phyloP scores from a whole-genome alignment of 2,113 vertebrate genomes.

The Phasianus colchicus region DNA sequence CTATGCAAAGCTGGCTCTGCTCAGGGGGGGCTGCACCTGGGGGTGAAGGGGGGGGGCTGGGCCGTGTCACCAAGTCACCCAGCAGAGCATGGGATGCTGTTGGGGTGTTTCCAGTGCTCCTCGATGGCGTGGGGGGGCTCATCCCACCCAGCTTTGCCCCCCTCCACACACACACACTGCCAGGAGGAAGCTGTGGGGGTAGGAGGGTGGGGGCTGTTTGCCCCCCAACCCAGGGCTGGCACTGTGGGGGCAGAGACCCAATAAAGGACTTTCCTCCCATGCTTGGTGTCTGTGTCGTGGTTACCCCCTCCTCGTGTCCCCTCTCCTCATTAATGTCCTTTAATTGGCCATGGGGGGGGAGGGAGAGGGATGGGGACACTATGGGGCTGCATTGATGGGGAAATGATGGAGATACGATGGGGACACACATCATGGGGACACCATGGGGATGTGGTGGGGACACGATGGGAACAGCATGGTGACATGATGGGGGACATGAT shows the following conservation, averaged over 20 bases:
- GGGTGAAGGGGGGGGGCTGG: not conserved
- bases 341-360: too few relatives aligned
- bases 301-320: not conserved
- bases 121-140: not conserved
- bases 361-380: not conserved
- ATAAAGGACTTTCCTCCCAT: constrained; percentile 49
- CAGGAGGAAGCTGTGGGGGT: accelerated
- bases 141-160: not conserved
- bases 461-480: not conserved
- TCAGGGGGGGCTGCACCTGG: not conserved
- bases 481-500: too few relatives aligned
- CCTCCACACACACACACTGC: too few relatives aligned
- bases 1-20: not conserved
- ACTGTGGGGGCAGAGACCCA: not conserved
- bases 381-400: not conserved
- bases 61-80: accelerated
- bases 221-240: not conserved
- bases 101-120: not conserved
- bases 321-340: too few relatives aligned
- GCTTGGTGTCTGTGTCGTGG: not conserved
- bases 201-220: not conserved
- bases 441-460: too few relatives aligned
- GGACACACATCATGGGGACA: too few relatives aligned
- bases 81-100: accelerated
- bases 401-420: too few relatives aligned